Evolutionary conservation across 2,113 vertebrate genomes (phyloP).

Genomic region (Lophura nycthemera): DNA sequence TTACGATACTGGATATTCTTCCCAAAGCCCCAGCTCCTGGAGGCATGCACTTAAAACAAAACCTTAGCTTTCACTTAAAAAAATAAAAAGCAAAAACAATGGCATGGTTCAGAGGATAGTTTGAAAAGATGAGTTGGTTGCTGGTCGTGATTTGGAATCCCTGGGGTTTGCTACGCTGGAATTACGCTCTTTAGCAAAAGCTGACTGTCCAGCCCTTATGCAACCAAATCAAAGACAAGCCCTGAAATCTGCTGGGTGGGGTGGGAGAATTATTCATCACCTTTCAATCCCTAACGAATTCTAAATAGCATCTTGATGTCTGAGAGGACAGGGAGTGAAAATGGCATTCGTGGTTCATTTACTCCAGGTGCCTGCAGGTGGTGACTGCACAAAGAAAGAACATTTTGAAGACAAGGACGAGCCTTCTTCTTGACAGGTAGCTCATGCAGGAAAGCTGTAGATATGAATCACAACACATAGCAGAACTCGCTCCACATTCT

Average conservation of each 20-base stretch:
- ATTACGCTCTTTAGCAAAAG: neutral
- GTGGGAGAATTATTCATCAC: neutral
- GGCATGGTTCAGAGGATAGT: rapidly evolving
- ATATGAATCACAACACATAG: neutral
- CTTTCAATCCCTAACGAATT: neutral
- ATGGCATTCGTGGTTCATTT: neutral
- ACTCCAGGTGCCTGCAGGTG: neutral
- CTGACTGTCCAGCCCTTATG: neutral
- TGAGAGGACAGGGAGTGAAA: neutral
- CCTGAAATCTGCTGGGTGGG: neutral
- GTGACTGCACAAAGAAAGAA: neutral
- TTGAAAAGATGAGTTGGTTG: neutral
- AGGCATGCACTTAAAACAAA: neutral
- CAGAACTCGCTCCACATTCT: neutral
- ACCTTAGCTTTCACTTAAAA: neutral
- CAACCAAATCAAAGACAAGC: neutral
- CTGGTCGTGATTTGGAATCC: neutral
- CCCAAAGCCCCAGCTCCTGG: rapidly evolving
- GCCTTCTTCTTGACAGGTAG: neutral
- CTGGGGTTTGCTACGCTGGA: neutral
- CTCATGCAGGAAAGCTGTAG: rapidly evolving
- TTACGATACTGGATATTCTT: neutral
- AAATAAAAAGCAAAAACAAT: neutral
- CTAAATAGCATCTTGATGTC: neutral
- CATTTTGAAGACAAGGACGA: rapidly evolving